phyloP scores from a whole-genome alignment of 1,140 invertebrate species.

The Idris sp. region DNA sequence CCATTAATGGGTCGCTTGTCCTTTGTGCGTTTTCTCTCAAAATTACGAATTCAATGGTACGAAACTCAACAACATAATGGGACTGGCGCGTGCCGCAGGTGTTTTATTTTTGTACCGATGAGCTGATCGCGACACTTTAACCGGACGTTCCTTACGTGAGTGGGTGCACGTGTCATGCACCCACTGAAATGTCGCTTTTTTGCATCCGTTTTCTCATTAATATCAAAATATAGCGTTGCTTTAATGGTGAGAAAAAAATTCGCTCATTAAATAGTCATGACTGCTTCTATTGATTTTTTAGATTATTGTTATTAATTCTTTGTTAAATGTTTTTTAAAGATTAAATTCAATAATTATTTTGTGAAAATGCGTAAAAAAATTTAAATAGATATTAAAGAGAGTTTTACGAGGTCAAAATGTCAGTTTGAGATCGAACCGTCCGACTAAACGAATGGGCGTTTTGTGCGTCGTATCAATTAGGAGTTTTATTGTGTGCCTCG shows the following conservation, averaged over 20 bases:
- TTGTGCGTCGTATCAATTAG: constrained; percentile 70
- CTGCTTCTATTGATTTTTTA: no score
- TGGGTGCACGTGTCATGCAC: constrained; percentile 64
- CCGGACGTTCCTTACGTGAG: constrained; percentile 53
- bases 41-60: constrained; percentile 57
- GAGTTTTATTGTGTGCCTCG: constrained; percentile 67
- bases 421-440: constrained; percentile 22
- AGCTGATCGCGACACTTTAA: constrained; percentile 55
- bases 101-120: constrained; percentile 61
- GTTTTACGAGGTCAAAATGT: constrained; percentile 41
- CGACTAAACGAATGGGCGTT: constrained; percentile 57
- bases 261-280: constrained; percentile 1
- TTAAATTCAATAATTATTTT: constrained; percentile 6
- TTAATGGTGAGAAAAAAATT: constrained; percentile 8
- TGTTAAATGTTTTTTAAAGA: no score
- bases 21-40: constrained; percentile 57
- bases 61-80: constrained; percentile 57
- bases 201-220: constrained; percentile 50
- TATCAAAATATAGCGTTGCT: background rate
- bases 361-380: constrained; percentile 7
- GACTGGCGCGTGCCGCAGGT: constrained; percentile 70
- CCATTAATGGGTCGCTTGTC: constrained; percentile 58
- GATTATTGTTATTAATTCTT: no score
- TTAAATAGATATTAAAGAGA: constrained; percentile 23
- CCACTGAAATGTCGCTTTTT: constrained; percentile 48